Conservation (phyloP, 2,797 vertebrate genomes). For the Poecilia velifera region DNA sequence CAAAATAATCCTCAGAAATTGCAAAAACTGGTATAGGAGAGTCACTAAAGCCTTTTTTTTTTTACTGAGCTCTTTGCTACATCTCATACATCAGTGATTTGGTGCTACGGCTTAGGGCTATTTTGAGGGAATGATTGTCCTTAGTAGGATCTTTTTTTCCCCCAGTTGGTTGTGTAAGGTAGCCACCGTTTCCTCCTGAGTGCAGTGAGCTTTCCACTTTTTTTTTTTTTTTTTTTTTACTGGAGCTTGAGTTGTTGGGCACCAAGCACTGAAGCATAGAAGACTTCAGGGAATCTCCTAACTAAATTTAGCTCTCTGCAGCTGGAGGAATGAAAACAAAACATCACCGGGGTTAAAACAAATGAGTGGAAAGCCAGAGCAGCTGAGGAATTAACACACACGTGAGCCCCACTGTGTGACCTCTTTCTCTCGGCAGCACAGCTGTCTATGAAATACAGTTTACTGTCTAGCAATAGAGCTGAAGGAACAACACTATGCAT, state of each 20-base stretch:
- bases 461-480: constrained; percentile 33
- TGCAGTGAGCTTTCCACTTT: constrained; percentile 46
- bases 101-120: constrained; percentile 21
- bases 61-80: constrained; percentile 16
- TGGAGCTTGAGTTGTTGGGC: constrained; percentile 27
- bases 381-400: constrained; percentile 54
- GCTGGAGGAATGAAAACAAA: constrained; percentile 56
- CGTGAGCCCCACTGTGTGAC: constrained; percentile 43
- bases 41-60: background rate
- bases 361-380: constrained; percentile 56
- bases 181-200: constrained; percentile 30
- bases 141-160: constrained; percentile 15
- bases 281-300: constrained; percentile 62
- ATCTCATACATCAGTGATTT: constrained; percentile 29
- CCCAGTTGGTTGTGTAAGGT: constrained; percentile 12
- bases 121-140: constrained; percentile 20
- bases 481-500: constrained; percentile 8
- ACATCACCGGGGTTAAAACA: constrained; percentile 54
- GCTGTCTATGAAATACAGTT: constrained; percentile 47
- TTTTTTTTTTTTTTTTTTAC: constrained; percentile 16
- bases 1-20: background rate
- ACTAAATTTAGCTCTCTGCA: constrained; percentile 65
- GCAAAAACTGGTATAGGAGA: background rate
- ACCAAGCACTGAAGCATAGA: constrained; percentile 43
- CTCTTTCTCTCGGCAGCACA: constrained; percentile 40